Evolutionary conservation across 64 coral and sea anemone genomes (phyloP).

Genomic region (Cladopsammia gracilis): DNA sequence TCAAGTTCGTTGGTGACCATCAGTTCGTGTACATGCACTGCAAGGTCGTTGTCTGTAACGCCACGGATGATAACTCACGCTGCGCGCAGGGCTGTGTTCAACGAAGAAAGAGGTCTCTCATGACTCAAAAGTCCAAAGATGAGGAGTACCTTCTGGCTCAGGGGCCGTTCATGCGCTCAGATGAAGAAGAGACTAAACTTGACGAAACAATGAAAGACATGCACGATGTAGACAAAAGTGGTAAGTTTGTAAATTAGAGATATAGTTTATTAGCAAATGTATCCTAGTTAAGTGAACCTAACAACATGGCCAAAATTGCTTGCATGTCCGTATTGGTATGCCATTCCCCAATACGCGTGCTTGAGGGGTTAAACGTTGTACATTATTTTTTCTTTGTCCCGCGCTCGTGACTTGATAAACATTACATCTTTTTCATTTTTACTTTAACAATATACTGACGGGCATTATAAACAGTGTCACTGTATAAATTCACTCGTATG

Average conservation of each 20-base stretch:
- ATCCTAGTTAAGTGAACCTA: too few relatives aligned
- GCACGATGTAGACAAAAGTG: neutral
- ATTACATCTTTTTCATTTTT: too few relatives aligned
- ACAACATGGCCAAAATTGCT: too few relatives aligned
- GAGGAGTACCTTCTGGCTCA: conserved; percentile 10
- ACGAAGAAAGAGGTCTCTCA: neutral
- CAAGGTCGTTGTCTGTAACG: conserved; percentile 30
- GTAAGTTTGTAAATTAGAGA: neutral
- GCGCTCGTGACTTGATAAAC: too few relatives aligned
- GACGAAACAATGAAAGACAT: neutral
- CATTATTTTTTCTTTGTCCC: too few relatives aligned
- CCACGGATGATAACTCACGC: conserved; percentile 25
- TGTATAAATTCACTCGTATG: too few relatives aligned
- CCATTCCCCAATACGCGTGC: too few relatives aligned
- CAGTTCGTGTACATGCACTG: conserved; percentile 49
- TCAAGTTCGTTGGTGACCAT: conserved; percentile 19
- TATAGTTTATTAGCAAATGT: too few relatives aligned
- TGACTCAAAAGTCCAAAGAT: neutral
- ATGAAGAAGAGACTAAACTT: neutral
- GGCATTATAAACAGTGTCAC: too few relatives aligned
- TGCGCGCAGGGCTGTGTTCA: conserved; percentile 18
- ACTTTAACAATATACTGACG: too few relatives aligned
- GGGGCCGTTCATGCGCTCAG: conserved; percentile 19
- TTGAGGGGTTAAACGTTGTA: too few relatives aligned
- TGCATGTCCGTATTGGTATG: too few relatives aligned